These are phyloP conservation scores for Mayetiola destructor DNA, from an alignment of 2,888 invertebrate species.

Conservation along the genomic window DNA sequence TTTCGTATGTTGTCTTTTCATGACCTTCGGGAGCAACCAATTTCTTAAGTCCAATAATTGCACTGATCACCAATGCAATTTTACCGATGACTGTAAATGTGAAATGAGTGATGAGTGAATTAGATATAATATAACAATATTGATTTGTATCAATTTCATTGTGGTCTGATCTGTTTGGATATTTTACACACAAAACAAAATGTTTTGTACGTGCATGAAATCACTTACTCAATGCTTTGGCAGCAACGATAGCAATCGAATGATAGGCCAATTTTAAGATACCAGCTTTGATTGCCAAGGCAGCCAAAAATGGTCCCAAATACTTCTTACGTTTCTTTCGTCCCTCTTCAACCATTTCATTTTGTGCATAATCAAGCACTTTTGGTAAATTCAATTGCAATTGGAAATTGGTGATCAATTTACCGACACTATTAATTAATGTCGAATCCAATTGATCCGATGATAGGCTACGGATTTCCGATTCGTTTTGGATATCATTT, in stretches of 20 bases:
- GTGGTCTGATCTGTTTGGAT: too few relatives aligned
- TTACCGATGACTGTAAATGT: slow-evolving; percentile 50
- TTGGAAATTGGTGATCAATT: slow-evolving; percentile 46
- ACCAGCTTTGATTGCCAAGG: slow-evolving; percentile 54
- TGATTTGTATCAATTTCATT: not conserved
- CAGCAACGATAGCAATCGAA: slow-evolving; percentile 59
- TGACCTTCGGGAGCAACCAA: slow-evolving; percentile 53
- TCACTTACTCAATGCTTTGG: slow-evolving; percentile 47
- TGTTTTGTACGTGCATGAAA: too few relatives aligned
- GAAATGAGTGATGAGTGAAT: not conserved
- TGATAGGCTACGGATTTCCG: slow-evolving; percentile 44
- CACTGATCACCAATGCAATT: slow-evolving; percentile 63
- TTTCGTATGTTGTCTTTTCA: slow-evolving; percentile 71
- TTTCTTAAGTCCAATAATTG: slow-evolving; percentile 67
- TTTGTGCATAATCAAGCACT: slow-evolving; percentile 35
- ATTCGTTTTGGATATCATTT: slow-evolving; percentile 36
- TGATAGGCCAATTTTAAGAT: slow-evolving; percentile 61
- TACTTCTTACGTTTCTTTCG: slow-evolving; percentile 49
- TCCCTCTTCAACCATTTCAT: slow-evolving; percentile 34
- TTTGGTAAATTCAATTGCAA: slow-evolving; percentile 40
- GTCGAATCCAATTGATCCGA: slow-evolving; percentile 46
- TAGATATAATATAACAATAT: not conserved
- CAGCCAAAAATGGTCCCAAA: slow-evolving; percentile 51
- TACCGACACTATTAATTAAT: slow-evolving; percentile 40
- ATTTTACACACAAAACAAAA: too few relatives aligned